Evolutionary conservation across 2,888 invertebrate species (phyloP), one percentile per base, ranked within the genome.

Genomic region (Lasioglossum pauxillum): DNA sequence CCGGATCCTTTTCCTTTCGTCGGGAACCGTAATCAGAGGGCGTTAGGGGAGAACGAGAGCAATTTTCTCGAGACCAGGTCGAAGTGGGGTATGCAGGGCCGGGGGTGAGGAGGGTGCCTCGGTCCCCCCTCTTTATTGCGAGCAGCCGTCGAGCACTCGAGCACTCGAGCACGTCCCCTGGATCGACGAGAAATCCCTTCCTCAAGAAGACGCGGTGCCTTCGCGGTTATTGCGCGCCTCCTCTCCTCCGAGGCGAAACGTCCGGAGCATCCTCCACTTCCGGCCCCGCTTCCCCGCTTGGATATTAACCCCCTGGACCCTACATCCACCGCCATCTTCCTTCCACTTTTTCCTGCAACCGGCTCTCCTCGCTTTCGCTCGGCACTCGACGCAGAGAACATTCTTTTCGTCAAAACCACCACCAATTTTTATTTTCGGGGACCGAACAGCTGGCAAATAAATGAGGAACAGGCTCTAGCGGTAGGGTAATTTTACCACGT

Each of bases 151-250:
- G 67, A 71, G 53, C 77, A 49, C 77, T 16, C 69, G 67, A 71
- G 53, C 77, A 49, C 77, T 69, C 49, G 77, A 69, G 77, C 77
- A 69, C 77, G 77, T 77, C 69, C 69, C 38, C 41, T 27, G 49
- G 49, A 81, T 81, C 75, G 79, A 71, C 72, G 14, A 74, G 83
- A 82, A 84, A 85, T 88, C 85, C 79, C 82, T 83, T 88, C 67
- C 31, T 67, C 80, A 81, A 81, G 73, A 82, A 71, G 75, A 73
- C 71, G 60, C 64, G 60, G 44, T 44, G 38, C 31, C 49, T 38
- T 38, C 49, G 60, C 60, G 27, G 82, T 88, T 88, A 85, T 85
- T 88, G 88, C 85, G 88, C 85, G 69, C 78, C 75, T n/a, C 19
- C 49, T 27, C 27, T 60, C 60, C 14, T 27, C n/a, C 60, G 27